Evolutionary conservation across 2,113 vertebrate species (phyloP).

Genomic region (Kryptolebias marmoratus): DNA sequence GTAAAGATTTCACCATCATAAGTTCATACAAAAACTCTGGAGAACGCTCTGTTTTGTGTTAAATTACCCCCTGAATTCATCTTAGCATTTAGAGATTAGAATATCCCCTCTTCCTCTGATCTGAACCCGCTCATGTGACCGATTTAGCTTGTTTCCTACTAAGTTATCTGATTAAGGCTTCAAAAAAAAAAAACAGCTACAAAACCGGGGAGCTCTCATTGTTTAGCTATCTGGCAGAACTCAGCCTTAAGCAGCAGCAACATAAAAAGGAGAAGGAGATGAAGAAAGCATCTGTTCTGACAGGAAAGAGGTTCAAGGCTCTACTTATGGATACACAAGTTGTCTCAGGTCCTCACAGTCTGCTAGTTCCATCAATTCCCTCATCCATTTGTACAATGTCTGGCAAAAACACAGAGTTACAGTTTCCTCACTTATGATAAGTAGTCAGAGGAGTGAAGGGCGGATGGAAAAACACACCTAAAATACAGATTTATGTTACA

Average conservation of each 20-base stretch:
- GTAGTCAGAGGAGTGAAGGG: neutral
- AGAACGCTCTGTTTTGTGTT: conserved; percentile 19
- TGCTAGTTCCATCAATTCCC: conserved; percentile 51
- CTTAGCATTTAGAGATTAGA: conserved; percentile 31
- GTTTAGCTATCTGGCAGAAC: conserved; percentile 15
- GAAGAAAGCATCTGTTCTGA: conserved; percentile 65
- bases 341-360: conserved; percentile 26
- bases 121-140: conserved; percentile 26
- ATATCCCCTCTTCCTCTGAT: conserved; percentile 30
- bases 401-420: conserved; percentile 3
- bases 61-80: conserved; percentile 1
- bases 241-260: conserved; percentile 7
- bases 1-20: neutral
- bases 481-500: neutral
- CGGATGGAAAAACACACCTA: neutral
- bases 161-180: conserved; percentile 44
- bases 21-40: conserved; percentile 5
- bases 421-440: conserved; percentile 4
- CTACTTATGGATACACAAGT: conserved; percentile 17
- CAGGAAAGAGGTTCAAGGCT: conserved; percentile 48
- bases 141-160: conserved; percentile 26
- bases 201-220: conserved; percentile 21
- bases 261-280: conserved; percentile 40
- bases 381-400: neutral
- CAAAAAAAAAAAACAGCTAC: conserved; percentile 35